These are phyloP conservation scores for Schlechtendalia chinensis DNA, from an alignment of 1,140 invertebrate species.

Conservation along the genomic window DNA sequence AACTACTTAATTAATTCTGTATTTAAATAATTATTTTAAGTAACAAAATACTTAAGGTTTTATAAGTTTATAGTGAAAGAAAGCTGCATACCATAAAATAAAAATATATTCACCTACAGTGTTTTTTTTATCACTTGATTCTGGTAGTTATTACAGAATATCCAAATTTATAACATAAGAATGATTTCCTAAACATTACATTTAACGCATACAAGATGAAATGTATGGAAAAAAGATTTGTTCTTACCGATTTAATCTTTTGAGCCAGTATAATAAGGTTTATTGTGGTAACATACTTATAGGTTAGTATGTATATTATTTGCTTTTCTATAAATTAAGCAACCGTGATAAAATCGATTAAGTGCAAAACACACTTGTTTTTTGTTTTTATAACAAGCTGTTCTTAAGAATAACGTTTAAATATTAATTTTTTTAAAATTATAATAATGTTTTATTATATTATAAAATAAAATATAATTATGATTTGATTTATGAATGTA, in stretches of 20 bases:
- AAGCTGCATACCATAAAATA: neutral
- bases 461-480: no score
- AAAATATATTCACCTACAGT: constrained; percentile 8
- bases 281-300: neutral
- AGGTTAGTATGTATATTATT: neutral
- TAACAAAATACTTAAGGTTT: neutral
- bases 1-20: neutral
- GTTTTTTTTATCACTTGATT: neutral
- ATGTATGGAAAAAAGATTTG: constrained; percentile 11
- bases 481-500: no score
- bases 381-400: neutral
- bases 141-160: constrained; percentile 4
- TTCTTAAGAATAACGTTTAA: neutral
- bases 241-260: constrained; percentile 27
- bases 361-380: neutral
- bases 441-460: no score
- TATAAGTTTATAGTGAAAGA: neutral
- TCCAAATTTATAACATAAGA: constrained; percentile 7
- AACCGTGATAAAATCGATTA: neutral
- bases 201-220: neutral
- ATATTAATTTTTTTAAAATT: neutral
- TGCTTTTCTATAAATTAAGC: neutral
- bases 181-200: constrained; percentile 9
- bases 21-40: neutral
- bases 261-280: constrained; percentile 20